Evolutionary conservation across 2,113 vertebrate genomes (phyloP), one percentile per base, ranked within the genome.

Genomic region (Rhea americana): DNA sequence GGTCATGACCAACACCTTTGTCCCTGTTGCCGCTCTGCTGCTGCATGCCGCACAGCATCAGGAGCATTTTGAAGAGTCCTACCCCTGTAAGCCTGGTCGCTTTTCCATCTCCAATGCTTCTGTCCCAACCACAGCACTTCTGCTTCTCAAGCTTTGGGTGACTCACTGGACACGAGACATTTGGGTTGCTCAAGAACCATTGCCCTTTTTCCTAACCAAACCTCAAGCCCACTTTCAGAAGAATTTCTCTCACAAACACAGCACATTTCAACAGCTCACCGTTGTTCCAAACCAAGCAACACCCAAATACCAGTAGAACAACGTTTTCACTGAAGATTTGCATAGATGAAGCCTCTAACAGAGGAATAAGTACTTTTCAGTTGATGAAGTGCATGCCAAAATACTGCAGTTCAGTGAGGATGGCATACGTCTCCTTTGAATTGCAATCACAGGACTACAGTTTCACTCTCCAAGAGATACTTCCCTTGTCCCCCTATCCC

Each of bases 11-110:
- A 7, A 80, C 71, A 26, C 7, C 24, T 10, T 2, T 0, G 3
- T 68, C 48, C 39, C 43, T 1, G 0, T 66, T 66, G 35, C 32
- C 55, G 35, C 51, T 68, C 50, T 13, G 0, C 2, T 0, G 28
- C 12, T 37, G 11, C 45, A 13, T n/a, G 65, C 28, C 76, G 43
- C 39, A 65, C 13, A 41, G 71, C 21, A 13, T 19, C 81, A 92
- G 53, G n/a, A 47, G n/a, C 1, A 2, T 20, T 77, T 37, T 66
- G 56, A 56, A 75, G 75, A 73, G 22, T 76, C 39, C 51, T 89
- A 28, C 48, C 89, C 45, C 0, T 0, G 13, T 32, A 24, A 43
- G 4, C 22, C 9, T 0, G 0, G 28, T 7, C 67, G 6, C 3
- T 80, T 61, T 50, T 32, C 12, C 21, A 16, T 50, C 82, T 68